These are phyloP conservation scores for Mesaphorura yosii DNA, from an alignment of 1,140 invertebrate species.

Conservation along the genomic window DNA sequence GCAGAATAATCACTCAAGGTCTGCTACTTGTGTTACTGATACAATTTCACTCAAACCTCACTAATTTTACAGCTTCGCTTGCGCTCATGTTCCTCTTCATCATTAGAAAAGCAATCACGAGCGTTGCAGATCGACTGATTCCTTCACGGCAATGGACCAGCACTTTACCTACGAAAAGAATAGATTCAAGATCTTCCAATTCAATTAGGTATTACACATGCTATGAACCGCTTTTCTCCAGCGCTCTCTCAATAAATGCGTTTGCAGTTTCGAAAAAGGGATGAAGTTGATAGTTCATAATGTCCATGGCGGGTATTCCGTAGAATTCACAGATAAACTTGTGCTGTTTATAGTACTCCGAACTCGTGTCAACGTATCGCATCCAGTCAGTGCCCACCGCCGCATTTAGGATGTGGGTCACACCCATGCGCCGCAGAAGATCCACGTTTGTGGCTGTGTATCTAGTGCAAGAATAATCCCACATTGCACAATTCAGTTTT, in stretches of 20 bases:
- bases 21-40: constrained; percentile 1
- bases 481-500: no score
- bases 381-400: constrained; percentile 34
- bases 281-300: constrained; percentile 34
- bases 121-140: constrained; percentile 38
- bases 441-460: constrained; percentile 32
- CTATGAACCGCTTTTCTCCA: constrained; percentile 21
- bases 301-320: constrained; percentile 34
- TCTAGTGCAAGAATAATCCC: not conserved
- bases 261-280: constrained; percentile 34
- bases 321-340: constrained; percentile 29
- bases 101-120: constrained; percentile 41
- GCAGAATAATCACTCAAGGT: not conserved
- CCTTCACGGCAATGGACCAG: constrained; percentile 41
- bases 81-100: constrained; percentile 38
- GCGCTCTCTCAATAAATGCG: constrained; percentile 37
- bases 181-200: not conserved
- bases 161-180: constrained; percentile 35
- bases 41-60: constrained; percentile 31
- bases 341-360: not conserved
- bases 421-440: constrained; percentile 34
- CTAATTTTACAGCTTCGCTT: constrained; percentile 36
- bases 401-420: constrained; percentile 41
- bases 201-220: no score
- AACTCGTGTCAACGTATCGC: constrained; percentile 24